phyloP scores from a whole-genome alignment of 2,888 invertebrate genomes.

The Nomada flava region DNA sequence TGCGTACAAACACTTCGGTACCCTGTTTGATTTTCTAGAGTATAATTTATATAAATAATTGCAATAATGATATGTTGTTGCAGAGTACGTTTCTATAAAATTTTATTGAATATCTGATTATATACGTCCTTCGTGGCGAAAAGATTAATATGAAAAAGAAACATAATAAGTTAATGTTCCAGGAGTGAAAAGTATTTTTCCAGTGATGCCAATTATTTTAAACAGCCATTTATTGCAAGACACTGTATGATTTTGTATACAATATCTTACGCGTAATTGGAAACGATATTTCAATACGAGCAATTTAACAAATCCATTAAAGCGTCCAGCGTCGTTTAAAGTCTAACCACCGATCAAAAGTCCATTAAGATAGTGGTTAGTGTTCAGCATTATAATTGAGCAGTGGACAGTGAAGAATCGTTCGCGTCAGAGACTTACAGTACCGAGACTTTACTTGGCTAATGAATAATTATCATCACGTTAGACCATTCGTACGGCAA shows the following conservation, averaged over 20 bases:
- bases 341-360: constrained; percentile 33
- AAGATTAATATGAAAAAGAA: too few species aligned
- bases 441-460: constrained; percentile 27
- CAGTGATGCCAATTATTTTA: too few species aligned
- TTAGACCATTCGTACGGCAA: constrained; percentile 15
- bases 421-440: constrained; percentile 24
- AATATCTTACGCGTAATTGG: background rate
- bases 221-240: too few species aligned
- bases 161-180: too few species aligned
- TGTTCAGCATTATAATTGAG: constrained; percentile 48
- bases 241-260: too few species aligned
- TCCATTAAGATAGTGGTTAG: constrained; percentile 30
- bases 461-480: constrained; percentile 58
- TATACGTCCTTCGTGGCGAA: too few species aligned
- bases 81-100: too few species aligned
- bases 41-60: too few species aligned
- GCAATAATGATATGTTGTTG: background rate
- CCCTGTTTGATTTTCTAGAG: too few species aligned
- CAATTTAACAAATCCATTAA: constrained; percentile 17
- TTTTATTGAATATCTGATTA: too few species aligned
- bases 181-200: too few species aligned
- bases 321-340: constrained; percentile 4
- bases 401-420: constrained; percentile 52
- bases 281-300: background rate
- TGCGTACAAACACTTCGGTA: too few species aligned